Conservation (phyloP, 2,113 vertebrate species). For the Albula goreensis region DNA sequence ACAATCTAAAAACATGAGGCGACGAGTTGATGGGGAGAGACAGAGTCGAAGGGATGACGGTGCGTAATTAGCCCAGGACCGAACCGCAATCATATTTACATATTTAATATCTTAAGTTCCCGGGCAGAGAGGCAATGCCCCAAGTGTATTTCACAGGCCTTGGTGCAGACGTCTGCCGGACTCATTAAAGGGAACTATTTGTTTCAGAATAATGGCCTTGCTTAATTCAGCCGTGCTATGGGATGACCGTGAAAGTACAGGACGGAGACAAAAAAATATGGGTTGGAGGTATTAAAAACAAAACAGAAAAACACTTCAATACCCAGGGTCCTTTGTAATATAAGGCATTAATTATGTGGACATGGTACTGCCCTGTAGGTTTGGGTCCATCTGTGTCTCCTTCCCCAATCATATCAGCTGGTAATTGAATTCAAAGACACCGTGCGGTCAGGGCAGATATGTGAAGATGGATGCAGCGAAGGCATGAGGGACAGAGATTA, state of each 20-base stretch:
- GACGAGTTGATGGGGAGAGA: neutral
- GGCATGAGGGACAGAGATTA: neutral
- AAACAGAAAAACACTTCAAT: neutral
- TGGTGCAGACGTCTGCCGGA: neutral
- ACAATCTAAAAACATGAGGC: slow-evolving; percentile 3
- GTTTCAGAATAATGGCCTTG: neutral
- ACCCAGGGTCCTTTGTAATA: neutral
- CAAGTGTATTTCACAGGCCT: neutral
- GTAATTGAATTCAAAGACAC: neutral
- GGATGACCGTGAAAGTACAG: neutral
- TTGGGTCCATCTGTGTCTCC: neutral
- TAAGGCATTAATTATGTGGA: neutral
- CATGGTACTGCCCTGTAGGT: neutral
- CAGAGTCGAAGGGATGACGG: neutral
- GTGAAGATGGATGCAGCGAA: neutral
- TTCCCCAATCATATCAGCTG: neutral
- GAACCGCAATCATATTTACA: slow-evolving; percentile 7
- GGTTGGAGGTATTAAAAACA: neutral
- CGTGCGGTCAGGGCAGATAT: neutral
- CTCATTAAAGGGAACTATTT: slow-evolving; percentile 9
- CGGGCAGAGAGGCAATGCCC: neutral
- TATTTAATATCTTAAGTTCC: slow-evolving; percentile 18
- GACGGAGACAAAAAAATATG: neutral
- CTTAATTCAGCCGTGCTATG: neutral
- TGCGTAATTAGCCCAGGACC: neutral